Base-by-base conservation (phyloP, 2,797 vertebrate species). In the Diplodus puntazzo region DNA sequence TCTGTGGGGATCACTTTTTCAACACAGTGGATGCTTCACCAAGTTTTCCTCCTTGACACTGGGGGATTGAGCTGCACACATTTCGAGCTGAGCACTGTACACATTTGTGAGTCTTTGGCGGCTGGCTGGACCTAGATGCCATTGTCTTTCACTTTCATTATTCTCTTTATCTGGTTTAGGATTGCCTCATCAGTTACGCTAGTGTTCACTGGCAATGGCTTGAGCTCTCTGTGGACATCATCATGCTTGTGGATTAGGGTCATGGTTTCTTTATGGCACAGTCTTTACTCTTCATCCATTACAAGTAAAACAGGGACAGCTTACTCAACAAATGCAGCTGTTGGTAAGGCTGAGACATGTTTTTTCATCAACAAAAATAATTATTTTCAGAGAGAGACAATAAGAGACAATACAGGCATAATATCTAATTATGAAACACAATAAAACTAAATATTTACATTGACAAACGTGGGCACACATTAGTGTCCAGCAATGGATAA, bases 131-230 rank as follows among this genome's bases (percentile, higher is more conserved):
- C 81, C 70, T 39, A 82, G 2, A 0, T 27, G 2, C 10, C 48
- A 3, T 25, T 81, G 66, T 8, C 61, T 59, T 20, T 72, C 75
- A 39, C 27, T 77, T 20, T 77, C 53, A 25, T 74, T 30, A 67
- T 14, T 64, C 21, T 78, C 9, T 49, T 78, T 2, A 69, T 18
- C 1, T 75, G 57, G 42, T 46, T 72, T 0, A 69, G 20, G 1
- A 82, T 80, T 1, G 54, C 2, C 21, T 82, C 73, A 61, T 70
- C 69, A 0, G 52, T 16, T 0, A 70, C 65, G 1, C 12, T 42
- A 30, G 27, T 30, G 27, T 30, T 30, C 27, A 30, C 48, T 34
- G 69, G 68, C 5, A 79, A 2, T 25, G 62, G 45, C 20, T 64
- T 18, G 67, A 68, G 30, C 17, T 66, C 18, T 52, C 63, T 52